phyloP scores from a whole-genome alignment of 2,888 invertebrate species.

The Biston stratarius region DNA sequence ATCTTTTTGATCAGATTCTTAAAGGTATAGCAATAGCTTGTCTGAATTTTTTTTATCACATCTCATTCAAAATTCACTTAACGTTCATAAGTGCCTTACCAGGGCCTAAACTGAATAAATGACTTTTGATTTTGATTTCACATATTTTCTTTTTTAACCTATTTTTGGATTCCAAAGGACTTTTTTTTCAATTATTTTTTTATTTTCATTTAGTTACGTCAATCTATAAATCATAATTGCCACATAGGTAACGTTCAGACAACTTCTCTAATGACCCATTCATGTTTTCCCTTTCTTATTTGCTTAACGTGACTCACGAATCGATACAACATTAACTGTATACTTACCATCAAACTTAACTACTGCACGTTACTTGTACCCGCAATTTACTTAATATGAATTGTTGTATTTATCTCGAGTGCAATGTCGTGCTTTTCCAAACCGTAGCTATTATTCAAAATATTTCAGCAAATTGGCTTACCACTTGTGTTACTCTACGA shows the following conservation, averaged over 20 bases:
- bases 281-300: conserved; percentile 64
- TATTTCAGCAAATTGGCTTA: conserved; percentile 4
- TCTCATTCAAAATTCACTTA: too few species aligned
- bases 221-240: conserved; percentile 63
- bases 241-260: conserved; percentile 60
- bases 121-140: too few species aligned
- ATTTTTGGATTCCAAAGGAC: conserved; percentile 28
- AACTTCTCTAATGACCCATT: conserved; percentile 74
- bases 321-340: conserved; percentile 49
- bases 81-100: too few species aligned
- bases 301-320: conserved; percentile 65
- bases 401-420: conserved; percentile 21
- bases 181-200: conserved; percentile 49
- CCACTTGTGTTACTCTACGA: conserved; percentile 20
- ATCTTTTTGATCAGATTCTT: conserved; percentile 21
- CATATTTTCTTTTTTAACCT: too few species aligned
- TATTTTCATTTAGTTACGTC: conserved; percentile 50
- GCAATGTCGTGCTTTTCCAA: conserved; percentile 24
- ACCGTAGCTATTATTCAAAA: conserved; percentile 10
- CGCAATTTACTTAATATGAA: conserved; percentile 10
- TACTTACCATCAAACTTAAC: conserved; percentile 47
- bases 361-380: conserved; percentile 34
- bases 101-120: too few species aligned
- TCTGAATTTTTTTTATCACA: not conserved
- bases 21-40: not conserved